Conservation (phyloP, 2,113 vertebrate genomes). For the Atractosteus spatula region DNA sequence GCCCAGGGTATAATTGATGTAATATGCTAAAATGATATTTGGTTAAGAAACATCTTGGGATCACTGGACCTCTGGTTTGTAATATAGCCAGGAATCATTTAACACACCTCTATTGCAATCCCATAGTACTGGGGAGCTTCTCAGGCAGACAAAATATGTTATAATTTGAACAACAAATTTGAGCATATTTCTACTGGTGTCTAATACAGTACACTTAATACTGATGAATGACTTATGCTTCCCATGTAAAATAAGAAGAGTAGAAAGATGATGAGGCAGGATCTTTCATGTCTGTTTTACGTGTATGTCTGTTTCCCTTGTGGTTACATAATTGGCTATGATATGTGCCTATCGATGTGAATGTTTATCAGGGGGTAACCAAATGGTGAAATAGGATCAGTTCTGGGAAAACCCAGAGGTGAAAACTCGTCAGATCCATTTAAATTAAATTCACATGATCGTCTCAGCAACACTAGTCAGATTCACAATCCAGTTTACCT, state of each 20-base stretch:
- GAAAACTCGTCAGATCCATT: background rate
- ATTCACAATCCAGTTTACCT: background rate
- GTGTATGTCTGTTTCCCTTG: background rate
- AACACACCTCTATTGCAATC: slow-evolving; percentile 2
- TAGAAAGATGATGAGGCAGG: too few species aligned
- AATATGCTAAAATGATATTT: slow-evolving; percentile 22
- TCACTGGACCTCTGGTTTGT: slow-evolving; percentile 16
- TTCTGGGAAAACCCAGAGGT: slow-evolving; percentile 2
- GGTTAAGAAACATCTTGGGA: slow-evolving; percentile 16
- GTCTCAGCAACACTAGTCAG: background rate
- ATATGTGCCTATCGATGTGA: background rate
- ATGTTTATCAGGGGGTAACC: background rate
- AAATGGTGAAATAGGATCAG: background rate
- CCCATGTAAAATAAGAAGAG: background rate
- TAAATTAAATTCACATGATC: background rate
- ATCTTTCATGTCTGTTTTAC: background rate
- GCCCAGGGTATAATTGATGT: slow-evolving; percentile 21
- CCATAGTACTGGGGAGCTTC: background rate
- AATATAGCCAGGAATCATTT: slow-evolving; percentile 23
- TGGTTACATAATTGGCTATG: background rate
- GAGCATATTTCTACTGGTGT: too few species aligned
- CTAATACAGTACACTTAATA: too few species aligned
- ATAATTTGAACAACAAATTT: too few species aligned
- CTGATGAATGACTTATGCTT: background rate
- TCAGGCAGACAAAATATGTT: slow-evolving; percentile 2